phyloP scores from a whole-genome alignment of 2,797 vertebrate species.

The Vespertilio murinus region DNA sequence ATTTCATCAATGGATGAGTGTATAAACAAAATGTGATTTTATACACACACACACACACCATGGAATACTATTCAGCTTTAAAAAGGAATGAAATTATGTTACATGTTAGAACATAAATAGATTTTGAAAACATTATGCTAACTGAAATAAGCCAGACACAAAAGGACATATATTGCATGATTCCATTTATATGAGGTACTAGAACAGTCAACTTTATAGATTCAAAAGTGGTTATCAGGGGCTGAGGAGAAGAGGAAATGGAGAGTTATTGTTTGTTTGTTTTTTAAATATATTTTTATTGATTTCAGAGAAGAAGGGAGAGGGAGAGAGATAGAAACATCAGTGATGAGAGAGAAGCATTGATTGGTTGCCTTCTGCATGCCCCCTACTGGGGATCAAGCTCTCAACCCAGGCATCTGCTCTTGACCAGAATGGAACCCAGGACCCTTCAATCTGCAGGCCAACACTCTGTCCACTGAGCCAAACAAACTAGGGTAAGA shows the following conservation, averaged over 20 bases:
- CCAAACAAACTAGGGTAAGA: not conserved
- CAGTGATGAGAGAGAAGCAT: too few relatives aligned
- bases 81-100: not conserved
- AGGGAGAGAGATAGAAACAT: too few relatives aligned
- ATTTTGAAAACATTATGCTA: not conserved
- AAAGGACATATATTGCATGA: not conserved
- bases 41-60: not conserved
- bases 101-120: not conserved
- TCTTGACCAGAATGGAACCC: too few relatives aligned
- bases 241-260: not conserved
- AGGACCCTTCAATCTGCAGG: too few relatives aligned
- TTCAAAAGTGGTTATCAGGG: not conserved
- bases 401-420: too few relatives aligned
- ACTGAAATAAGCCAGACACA: not conserved
- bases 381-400: too few relatives aligned
- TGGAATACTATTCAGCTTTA: not conserved
- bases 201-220: not conserved
- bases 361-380: too few relatives aligned
- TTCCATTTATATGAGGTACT: not conserved
- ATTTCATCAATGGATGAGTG: not conserved
- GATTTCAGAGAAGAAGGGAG: too few relatives aligned
- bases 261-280: too few relatives aligned
- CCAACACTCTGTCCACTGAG: too few relatives aligned
- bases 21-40: not conserved
- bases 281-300: too few relatives aligned